Evolutionary conservation across 2,113 vertebrate species (phyloP).

Genomic region (Alosa alosa): DNA sequence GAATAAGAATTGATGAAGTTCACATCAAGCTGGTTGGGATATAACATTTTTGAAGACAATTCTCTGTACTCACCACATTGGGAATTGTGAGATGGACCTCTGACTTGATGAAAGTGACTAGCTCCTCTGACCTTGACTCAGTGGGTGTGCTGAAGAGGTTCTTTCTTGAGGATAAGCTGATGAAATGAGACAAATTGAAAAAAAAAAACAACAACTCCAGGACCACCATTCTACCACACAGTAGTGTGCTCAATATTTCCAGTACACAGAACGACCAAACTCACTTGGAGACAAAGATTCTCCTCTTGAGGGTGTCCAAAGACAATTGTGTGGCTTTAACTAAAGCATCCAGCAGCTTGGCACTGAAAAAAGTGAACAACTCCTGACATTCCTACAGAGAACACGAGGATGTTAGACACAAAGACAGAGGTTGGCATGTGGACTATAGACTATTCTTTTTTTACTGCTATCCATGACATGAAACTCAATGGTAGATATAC

Average conservation of each 20-base stretch:
- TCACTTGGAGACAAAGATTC: conserved; percentile 72
- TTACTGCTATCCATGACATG: neutral
- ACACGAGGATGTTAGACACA: neutral
- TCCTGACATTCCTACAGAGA: conserved; percentile 73
- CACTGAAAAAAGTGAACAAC: conserved; percentile 72
- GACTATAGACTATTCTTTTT: neutral
- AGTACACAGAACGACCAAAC: conserved; percentile 32
- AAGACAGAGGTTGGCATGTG: neutral
- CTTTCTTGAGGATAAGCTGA: conserved; percentile 53
- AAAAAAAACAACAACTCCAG: neutral
- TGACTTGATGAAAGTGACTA: conserved; percentile 68
- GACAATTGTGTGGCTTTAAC: conserved; percentile 75
- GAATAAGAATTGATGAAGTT: no score
- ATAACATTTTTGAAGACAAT: conserved; percentile 32
- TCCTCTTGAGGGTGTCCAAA: conserved; percentile 75
- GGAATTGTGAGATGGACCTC: conserved; percentile 75
- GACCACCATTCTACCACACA: neutral
- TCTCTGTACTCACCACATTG: conserved; percentile 68
- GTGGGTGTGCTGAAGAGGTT: conserved; percentile 39
- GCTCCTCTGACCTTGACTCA: conserved; percentile 46
- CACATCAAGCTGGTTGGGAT: no score
- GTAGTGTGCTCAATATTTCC: neutral
- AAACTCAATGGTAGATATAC: conserved; percentile 41
- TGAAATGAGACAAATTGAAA: conserved; percentile 30
- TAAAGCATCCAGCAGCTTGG: conserved; percentile 74